Evolutionary conservation across 2,113 vertebrate genomes (phyloP).

Genomic region (Ptychochromis oligacanthus): DNA sequence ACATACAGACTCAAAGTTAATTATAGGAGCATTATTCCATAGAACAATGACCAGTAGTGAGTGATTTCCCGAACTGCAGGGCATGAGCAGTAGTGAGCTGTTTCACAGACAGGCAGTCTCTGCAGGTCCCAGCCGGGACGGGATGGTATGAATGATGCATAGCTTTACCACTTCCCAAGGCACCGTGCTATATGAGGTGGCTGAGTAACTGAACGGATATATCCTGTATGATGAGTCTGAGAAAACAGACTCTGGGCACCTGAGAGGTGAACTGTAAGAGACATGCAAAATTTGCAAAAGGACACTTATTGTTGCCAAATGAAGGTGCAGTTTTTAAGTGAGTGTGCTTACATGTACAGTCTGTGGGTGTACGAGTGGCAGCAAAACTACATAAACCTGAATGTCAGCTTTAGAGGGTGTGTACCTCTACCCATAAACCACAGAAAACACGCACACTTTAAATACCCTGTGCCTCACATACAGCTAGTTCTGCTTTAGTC

Average conservation of each 20-base stretch:
- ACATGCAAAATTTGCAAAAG: slow-evolving; percentile 18
- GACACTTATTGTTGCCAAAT: background rate
- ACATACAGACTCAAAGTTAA: slow-evolving; percentile 17
- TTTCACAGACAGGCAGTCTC: slow-evolving; percentile 34
- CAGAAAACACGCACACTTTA: slow-evolving; percentile 52
- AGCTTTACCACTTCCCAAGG: slow-evolving; percentile 28
- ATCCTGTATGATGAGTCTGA: background rate
- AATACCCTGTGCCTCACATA: slow-evolving; percentile 30
- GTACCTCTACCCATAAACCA: slow-evolving; percentile 59
- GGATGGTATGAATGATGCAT: slow-evolving; percentile 53
- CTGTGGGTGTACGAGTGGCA: slow-evolving; percentile 21
- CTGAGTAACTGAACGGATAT: slow-evolving; percentile 40
- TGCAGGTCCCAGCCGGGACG: slow-evolving; percentile 26
- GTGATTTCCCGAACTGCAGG: slow-evolving; percentile 40
- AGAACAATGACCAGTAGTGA: slow-evolving; percentile 51
- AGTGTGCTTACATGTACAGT: background rate
- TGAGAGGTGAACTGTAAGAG: background rate
- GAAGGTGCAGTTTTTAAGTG: background rate
- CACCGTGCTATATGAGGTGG: slow-evolving; percentile 23
- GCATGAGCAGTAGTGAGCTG: slow-evolving; percentile 11
- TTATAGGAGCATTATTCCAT: slow-evolving; percentile 21
- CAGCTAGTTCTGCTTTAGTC: slow-evolving; percentile 30
- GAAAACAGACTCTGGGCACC: background rate
- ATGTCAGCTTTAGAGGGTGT: slow-evolving; percentile 64
- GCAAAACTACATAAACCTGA: background rate